These are phyloP conservation scores for Pristiophorus japonicus DNA, from an alignment of 2,113 vertebrate species.

Conservation along the genomic window DNA sequence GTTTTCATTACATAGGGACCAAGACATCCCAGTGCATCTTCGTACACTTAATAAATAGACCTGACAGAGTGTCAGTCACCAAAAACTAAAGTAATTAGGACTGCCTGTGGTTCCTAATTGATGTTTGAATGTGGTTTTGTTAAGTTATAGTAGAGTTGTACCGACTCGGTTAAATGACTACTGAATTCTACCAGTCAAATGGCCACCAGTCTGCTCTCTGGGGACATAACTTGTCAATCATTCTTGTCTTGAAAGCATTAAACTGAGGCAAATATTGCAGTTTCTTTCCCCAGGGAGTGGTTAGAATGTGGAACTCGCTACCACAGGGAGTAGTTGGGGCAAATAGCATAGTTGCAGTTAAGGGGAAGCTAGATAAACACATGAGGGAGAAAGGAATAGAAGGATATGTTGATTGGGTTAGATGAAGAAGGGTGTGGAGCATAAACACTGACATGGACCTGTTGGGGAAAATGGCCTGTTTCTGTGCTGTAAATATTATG, in stretches of 20 bases:
- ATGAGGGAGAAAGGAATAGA: no score
- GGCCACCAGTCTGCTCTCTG: neutral
- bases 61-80: neutral
- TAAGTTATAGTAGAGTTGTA: neutral
- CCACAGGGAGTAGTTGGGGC: no score
- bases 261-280: neutral
- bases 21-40: neutral
- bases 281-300: no score
- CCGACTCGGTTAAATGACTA: neutral
- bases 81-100: neutral
- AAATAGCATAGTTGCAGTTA: no score
- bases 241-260: neutral
- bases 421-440: no score
- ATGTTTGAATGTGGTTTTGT: neutral
- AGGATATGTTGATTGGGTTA: no score
- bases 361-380: no score
- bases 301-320: no score
- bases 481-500: no score
- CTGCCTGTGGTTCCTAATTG: neutral
- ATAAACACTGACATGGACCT: no score
- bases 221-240: neutral
- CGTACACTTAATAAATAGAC: neutral
- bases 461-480: no score
- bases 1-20: neutral
- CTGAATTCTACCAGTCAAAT: neutral